A percentile compares a stretch with the other conserved stretches of the same genome.
These are phyloP conservation scores for Palythoa grandis DNA, from an alignment of 92 coral and sea anemone species.

Conservation along the genomic window DNA sequence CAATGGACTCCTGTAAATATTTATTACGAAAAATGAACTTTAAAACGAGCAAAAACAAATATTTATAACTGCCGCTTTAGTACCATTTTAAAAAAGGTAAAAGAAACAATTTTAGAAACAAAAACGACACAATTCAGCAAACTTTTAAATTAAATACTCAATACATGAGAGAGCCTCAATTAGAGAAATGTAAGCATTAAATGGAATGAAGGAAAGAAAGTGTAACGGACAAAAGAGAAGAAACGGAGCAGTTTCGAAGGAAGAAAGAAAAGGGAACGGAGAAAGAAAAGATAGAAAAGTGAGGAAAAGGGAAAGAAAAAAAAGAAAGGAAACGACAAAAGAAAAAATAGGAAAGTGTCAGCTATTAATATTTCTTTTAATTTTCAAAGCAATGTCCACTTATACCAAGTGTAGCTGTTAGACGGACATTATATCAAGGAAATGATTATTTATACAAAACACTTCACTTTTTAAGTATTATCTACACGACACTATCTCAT, in stretches of 20 bases:
- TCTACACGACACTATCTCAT: neutral
- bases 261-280: neutral
- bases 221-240: neutral
- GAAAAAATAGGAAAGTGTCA: neutral
- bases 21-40: too few species aligned
- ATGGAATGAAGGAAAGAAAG: too few species aligned
- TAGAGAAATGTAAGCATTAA: too few species aligned
- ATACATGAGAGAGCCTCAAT: too few species aligned
- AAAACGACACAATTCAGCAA: too few species aligned
- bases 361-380: neutral
- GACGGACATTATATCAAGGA: neutral
- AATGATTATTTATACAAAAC: neutral
- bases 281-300: neutral
- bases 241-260: neutral
- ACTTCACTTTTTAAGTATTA: neutral
- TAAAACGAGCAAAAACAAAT: too few species aligned
- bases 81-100: too few species aligned
- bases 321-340: neutral
- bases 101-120: neutral
- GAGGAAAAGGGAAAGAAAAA: neutral
- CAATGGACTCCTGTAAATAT: too few species aligned
- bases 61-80: neutral
- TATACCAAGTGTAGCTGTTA: neutral
- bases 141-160: too few species aligned
- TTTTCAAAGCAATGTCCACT: neutral